Evolutionary conservation across 2,113 vertebrate genomes (phyloP), one percentile per base, ranked within the genome.

Genomic region (Platycercus adscitus): DNA sequence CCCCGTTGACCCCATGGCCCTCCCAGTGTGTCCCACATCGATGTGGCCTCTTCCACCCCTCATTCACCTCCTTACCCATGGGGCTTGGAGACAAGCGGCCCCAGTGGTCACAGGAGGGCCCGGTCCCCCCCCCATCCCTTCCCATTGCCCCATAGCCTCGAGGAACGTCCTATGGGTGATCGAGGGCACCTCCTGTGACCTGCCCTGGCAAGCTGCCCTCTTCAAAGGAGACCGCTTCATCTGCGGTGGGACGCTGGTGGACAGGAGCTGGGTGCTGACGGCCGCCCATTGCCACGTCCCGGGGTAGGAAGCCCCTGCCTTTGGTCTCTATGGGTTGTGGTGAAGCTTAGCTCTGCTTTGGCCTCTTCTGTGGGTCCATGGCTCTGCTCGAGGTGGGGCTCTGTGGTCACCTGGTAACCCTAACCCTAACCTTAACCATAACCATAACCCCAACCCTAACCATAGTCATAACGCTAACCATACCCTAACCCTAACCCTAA

Each of bases 241-340:
- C 88, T 99, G 99, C 3, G 98, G 98, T 1, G 99, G 99, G 16
- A 98, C 98, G 13, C 73, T 99, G 94, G 98, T 99, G 95, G 98
- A 98, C 93, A 97, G 90, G 70, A 98, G 96, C 91, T 99, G 99
- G 99, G 98, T 99, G 61, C 81, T 99, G 89, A 98, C 99, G 3
- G 99, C 99, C 13, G 99, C 99, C 33, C 99, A 99, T 86, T 99
- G 99, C 97, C 65, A 88, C 29, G 65, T 78, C 50, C 79, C 72
- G 0, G 90, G 90, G 90, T 92, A 86, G 41, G 89, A 41, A 17
- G 9, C 9, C 16, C 2, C 9, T 15, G 29, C 75, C 18, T 28
- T 55, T 3, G 55, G 64, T 6, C 33, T 14, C 10, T 1, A 11
- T 9, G 71, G 55, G 55, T 3, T 3, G 25, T 8, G 53, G 53